phyloP scores from a whole-genome alignment of 1,140 invertebrate genomes.

The Palaemon carinicauda region DNA sequence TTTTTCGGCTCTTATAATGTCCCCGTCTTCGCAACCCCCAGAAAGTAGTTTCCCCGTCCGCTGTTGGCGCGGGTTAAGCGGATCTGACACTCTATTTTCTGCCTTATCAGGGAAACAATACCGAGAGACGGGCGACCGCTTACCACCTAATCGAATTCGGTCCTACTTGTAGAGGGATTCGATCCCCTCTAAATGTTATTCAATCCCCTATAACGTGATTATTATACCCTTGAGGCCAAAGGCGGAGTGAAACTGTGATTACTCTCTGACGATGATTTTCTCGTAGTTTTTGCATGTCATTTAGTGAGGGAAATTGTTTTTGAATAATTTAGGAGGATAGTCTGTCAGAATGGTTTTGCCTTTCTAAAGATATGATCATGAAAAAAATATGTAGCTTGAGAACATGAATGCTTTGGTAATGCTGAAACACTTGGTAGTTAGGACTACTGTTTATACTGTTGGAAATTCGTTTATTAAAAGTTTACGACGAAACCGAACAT shows the following conservation, averaged over 20 bases:
- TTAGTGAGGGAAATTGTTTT: not conserved
- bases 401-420: too few species aligned
- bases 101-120: slow-evolving; percentile 53
- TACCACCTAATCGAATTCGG: slow-evolving; percentile 40
- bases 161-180: not conserved
- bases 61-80: slow-evolving; percentile 17
- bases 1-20: too few species aligned
- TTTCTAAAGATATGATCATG: too few species aligned
- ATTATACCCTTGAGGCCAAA: slow-evolving; percentile 7
- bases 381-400: too few species aligned
- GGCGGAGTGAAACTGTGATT: not conserved
- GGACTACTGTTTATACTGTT: too few species aligned
- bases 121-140: slow-evolving; percentile 37
- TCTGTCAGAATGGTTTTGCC: too few species aligned
- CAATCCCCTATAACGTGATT: slow-evolving; percentile 46
- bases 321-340: too few species aligned
- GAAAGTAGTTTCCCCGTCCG: not conserved
- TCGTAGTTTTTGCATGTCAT: not conserved
- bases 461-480: too few species aligned
- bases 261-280: not conserved
- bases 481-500: too few species aligned
- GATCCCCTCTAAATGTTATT: slow-evolving; percentile 38
- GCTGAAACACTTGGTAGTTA: too few species aligned
- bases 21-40: too few species aligned
- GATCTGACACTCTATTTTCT: slow-evolving; percentile 47